These are phyloP conservation scores for Brachystomella parvula DNA, from an alignment of 1,140 invertebrate species.

Conservation along the genomic window DNA sequence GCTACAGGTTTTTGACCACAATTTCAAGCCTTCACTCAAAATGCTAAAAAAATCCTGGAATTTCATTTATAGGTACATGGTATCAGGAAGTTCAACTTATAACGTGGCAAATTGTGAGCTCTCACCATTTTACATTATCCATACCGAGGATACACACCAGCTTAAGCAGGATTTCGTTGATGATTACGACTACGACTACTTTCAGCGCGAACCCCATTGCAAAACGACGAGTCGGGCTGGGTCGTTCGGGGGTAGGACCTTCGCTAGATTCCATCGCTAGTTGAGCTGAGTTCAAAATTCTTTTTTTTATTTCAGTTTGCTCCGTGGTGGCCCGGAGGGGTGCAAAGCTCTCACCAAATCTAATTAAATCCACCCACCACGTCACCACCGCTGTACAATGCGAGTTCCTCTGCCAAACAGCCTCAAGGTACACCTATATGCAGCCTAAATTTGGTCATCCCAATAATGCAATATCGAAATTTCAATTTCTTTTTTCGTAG, in stretches of 20 bases:
- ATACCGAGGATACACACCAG: slow-evolving; percentile 12
- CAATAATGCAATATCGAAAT: neutral
- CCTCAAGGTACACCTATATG: slow-evolving; percentile 4
- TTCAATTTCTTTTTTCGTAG: neutral
- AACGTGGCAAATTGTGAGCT: slow-evolving; percentile 36
- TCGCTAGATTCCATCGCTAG: neutral
- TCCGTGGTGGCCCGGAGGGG: slow-evolving; percentile 25
- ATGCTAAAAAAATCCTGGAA: neutral
- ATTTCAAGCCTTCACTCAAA: neutral
- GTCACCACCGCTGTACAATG: slow-evolving; percentile 29
- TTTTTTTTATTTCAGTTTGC: slow-evolving; percentile 25
- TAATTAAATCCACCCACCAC: slow-evolving; percentile 32
- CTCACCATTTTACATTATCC: slow-evolving; percentile 28
- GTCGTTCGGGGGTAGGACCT: slow-evolving; percentile 28
- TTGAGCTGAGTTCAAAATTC: neutral
- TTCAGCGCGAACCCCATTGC: slow-evolving; percentile 36
- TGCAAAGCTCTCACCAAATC: slow-evolving; percentile 14
- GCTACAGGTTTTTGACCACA: slow-evolving; percentile 25
- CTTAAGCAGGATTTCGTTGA: slow-evolving; percentile 32
- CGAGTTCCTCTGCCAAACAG: slow-evolving; percentile 35
- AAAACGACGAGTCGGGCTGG: slow-evolving; percentile 29
- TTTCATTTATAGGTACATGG: slow-evolving; percentile 18
- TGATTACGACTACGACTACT: slow-evolving; percentile 38
- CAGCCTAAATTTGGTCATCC: neutral
- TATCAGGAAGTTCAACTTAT: slow-evolving; percentile 20